A percentile compares a stretch with the other conserved stretches of the same genome.
phyloP scores from a whole-genome alignment of 2,797 vertebrate species.

The Epinephelus awoara region DNA sequence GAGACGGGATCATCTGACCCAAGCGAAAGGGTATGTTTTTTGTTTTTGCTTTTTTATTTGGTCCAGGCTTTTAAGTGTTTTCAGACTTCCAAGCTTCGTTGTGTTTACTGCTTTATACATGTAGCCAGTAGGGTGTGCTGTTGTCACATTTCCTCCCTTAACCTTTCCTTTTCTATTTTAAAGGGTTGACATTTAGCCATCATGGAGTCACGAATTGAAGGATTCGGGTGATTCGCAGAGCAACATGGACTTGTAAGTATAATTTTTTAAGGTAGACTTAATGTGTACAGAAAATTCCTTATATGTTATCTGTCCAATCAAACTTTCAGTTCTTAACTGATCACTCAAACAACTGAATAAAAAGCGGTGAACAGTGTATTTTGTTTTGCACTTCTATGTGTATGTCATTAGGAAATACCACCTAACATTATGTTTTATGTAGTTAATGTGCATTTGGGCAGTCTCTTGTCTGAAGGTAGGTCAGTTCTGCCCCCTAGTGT shows the following conservation, averaged over 20 bases:
- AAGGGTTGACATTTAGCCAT: constrained; percentile 63
- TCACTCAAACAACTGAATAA: not conserved
- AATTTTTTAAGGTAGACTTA: constrained; percentile 28
- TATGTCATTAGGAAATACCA: not conserved
- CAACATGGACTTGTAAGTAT: constrained; percentile 76
- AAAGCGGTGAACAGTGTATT: not conserved
- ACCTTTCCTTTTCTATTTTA: constrained; percentile 60
- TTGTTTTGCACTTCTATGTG: not conserved
- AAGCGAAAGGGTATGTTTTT: constrained; percentile 73
- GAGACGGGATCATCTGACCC: constrained; percentile 18
- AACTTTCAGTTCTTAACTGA: not conserved
- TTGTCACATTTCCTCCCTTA: constrained; percentile 48
- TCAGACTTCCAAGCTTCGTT: not conserved
- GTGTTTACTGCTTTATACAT: constrained; percentile 37
- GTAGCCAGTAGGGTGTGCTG: constrained; percentile 79
- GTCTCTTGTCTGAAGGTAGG: not conserved
- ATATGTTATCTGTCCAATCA: not conserved
- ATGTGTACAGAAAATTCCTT: constrained; percentile 5
- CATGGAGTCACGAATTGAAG: constrained; percentile 10
- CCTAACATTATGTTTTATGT: not conserved
- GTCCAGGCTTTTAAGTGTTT: not conserved
- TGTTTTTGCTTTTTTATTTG: constrained; percentile 22
- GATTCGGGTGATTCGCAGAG: constrained; percentile 21
- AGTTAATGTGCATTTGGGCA: not conserved
- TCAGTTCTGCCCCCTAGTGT: constrained; percentile 58